Base-by-base conservation (phyloP, 2,113 vertebrate genomes). In the Vimba vimba region DNA sequence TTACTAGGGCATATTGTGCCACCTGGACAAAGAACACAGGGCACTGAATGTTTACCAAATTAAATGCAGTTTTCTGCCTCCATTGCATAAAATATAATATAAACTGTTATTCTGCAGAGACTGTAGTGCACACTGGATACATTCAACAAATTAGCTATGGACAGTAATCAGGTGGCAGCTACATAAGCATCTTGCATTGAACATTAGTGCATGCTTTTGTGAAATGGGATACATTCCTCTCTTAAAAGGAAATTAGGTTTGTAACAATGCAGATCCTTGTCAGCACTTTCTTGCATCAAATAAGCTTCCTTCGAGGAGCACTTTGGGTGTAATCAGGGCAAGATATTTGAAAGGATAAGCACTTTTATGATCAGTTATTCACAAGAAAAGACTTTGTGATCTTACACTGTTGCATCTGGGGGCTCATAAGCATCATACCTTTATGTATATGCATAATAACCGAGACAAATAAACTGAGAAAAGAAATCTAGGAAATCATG, bases 201-300 rank as follows among this genome's bases (percentile, higher is more conserved):
- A 33, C 74, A 55, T 55, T 55, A 77, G 74, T 19, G 74, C 74
- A 33, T 55, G 73, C 2, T 50, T 75, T 75, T 75, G 74, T 77
- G 74, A 77, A 77, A 77, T 77, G 7, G 21, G 74, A 77, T 55
- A 77, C 45, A 77, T 55, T 52, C 47, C 47, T 77, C 47, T 52
- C 47, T 55, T 55, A 52, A 77, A 77, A 55, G 73, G 23, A 75
- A 50, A 75, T 75, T 12, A 75, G 47, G 74, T 77, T 77, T 11
- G 47, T 30, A 55, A 77, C 45, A 77, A 30, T 77, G 74, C 15
- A 55, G 25, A 55, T 77, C 75, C 75, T 77, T 77, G 75, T 77
- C 75, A 77, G 75, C 75, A 77, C 25, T 77, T 77, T 77, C 47
- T 21, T 55, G 25, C 75, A 77, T 77, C 47, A 77, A 77, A 77